Percentiles rank a stretch among this genome's conserved stretches.
Conservation (phyloP, 2,888 invertebrate genomes). For the Tholera decimalis region DNA sequence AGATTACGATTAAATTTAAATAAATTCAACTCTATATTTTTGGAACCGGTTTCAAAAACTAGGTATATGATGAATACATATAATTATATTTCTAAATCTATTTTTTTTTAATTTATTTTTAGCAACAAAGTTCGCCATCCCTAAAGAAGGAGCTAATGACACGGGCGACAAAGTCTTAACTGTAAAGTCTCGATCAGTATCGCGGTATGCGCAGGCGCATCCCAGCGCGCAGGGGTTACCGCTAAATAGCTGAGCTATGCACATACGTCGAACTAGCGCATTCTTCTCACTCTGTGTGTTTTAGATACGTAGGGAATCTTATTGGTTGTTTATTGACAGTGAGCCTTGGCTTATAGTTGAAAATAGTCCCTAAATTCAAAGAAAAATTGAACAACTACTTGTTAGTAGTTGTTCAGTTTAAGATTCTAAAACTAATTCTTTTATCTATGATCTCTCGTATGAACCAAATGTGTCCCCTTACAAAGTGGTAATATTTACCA, state of each 20-base stretch:
- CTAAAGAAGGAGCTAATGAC: constrained; percentile 54
- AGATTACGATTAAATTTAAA: no score
- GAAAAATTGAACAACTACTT: no score
- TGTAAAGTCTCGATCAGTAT: constrained; percentile 83
- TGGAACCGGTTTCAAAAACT: no score
- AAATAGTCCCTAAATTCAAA: neutral
- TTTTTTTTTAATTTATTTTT: neutral
- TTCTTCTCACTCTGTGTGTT: constrained; percentile 49
- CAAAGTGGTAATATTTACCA: no score
- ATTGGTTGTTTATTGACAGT: constrained; percentile 2
- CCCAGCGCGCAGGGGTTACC: constrained; percentile 61
- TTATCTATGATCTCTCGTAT: no score
- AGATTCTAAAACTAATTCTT: no score
- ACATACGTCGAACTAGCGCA: constrained; percentile 57
- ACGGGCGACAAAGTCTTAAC: constrained; percentile 73
- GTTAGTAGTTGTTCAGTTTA: no score
- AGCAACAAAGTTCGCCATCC: constrained; percentile 10
- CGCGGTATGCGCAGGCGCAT: constrained; percentile 68
- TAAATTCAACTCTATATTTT: no score
- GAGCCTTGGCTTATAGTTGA: neutral
- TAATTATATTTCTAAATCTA: no score
- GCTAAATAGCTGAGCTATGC: constrained; percentile 62
- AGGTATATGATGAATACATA: no score
- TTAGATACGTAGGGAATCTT: constrained; percentile 42
- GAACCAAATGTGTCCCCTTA: no score